Evolutionary conservation across 2,797 vertebrate species (phyloP).

Genomic region (Xiphophorus birchmanni): DNA sequence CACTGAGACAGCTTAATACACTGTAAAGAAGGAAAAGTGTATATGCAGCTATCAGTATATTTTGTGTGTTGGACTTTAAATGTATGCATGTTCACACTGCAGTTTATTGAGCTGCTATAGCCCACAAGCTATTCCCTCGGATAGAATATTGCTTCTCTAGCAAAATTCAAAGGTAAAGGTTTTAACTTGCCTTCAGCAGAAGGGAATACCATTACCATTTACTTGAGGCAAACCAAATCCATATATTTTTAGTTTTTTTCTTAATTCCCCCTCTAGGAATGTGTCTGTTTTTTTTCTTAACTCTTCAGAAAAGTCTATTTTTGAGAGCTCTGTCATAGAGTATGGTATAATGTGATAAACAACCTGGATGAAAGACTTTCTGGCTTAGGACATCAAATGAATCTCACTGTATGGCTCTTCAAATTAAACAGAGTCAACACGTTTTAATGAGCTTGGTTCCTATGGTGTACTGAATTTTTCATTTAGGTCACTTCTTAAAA

Average conservation of each 20-base stretch:
- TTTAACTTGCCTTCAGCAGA: constrained; percentile 68
- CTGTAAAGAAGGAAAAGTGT: background rate
- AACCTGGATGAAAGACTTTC: constrained; percentile 35
- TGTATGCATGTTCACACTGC: constrained; percentile 1
- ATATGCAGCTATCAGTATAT: background rate
- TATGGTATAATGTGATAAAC: constrained; percentile 48
- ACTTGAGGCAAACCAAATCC: constrained; percentile 58
- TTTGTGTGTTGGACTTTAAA: constrained; percentile 10
- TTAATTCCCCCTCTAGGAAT: constrained; percentile 49
- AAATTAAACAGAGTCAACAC: constrained; percentile 63
- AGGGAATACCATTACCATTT: constrained; percentile 69
- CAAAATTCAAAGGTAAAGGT: constrained; percentile 73
- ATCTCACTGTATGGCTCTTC: constrained; percentile 37
- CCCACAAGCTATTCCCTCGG: constrained; percentile 48
- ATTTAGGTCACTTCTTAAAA: constrained; percentile 57
- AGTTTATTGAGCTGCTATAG: constrained; percentile 49
- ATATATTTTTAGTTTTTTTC: constrained; percentile 50
- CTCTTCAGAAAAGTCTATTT: constrained; percentile 27
- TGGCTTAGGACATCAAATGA: constrained; percentile 42
- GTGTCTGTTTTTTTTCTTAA: constrained; percentile 56
- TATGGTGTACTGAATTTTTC: constrained; percentile 54
- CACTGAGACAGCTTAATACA: background rate
- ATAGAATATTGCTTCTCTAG: constrained; percentile 70
- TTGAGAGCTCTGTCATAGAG: constrained; percentile 13
- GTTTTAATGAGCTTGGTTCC: constrained; percentile 64